Percentiles rank a stretch among this genome's conserved stretches.
These are phyloP conservation scores for Campaea margaritaria DNA, from an alignment of 2,888 invertebrate genomes.

Conservation along the genomic window DNA sequence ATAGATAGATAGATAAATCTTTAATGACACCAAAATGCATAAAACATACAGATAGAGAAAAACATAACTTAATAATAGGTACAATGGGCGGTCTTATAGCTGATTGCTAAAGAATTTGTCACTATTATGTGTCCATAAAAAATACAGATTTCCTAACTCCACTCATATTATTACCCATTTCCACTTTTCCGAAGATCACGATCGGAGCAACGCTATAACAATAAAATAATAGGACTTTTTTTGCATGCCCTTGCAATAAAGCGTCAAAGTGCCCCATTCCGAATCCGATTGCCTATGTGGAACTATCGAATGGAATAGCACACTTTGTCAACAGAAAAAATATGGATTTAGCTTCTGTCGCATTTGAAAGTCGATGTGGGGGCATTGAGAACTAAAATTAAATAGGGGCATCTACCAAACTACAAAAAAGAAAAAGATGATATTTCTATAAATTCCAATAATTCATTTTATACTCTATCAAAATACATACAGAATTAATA, in stretches of 20 bases:
- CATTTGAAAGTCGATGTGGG: slow-evolving; percentile 10
- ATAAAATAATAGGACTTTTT: slow-evolving; percentile 33
- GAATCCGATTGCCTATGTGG: slow-evolving; percentile 28
- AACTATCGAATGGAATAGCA: slow-evolving; percentile 28
- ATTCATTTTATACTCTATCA: too few species aligned
- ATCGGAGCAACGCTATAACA: slow-evolving; percentile 21
- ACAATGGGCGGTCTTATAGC: too few species aligned
- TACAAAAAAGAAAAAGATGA: too few species aligned
- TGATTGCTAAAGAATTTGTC: too few species aligned
- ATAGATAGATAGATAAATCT: too few species aligned
- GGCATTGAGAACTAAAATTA: not conserved
- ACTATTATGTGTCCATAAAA: too few species aligned
- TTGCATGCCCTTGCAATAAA: slow-evolving; percentile 34
- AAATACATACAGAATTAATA: too few species aligned
- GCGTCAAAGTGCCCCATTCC: slow-evolving; percentile 22
- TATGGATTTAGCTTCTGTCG: slow-evolving; percentile 16
- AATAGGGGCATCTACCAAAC: not conserved
- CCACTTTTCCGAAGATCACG: slow-evolving; percentile 16
- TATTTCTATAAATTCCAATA: too few species aligned
- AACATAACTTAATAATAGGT: too few species aligned
- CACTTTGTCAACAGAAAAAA: slow-evolving; percentile 36
- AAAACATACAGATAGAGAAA: too few species aligned
- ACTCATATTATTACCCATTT: slow-evolving; percentile 16
- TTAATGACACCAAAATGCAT: too few species aligned
- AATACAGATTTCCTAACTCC: slow-evolving; percentile 1